Conservation (phyloP, 2,888 invertebrate genomes). For the Phytoseiulus persimilis region DNA sequence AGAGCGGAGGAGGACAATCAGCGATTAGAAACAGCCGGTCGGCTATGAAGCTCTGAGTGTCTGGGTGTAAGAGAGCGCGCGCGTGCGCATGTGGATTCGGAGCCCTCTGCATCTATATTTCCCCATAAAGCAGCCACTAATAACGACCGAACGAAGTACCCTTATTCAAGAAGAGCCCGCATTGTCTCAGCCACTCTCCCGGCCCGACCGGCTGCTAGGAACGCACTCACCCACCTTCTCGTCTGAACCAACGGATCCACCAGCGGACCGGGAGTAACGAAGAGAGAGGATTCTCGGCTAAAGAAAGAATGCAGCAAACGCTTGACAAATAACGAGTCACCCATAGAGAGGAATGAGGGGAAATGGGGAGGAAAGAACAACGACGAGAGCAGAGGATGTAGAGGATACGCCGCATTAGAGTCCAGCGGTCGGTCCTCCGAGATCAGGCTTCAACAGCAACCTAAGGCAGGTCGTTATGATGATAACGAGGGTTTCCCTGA, state of each 20-base stretch:
- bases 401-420: no score
- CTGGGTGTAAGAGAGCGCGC: background rate
- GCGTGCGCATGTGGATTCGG: background rate
- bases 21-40: constrained; percentile 5
- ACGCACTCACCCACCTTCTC: background rate
- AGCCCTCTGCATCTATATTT: background rate
- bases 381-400: background rate
- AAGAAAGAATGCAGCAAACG: background rate
- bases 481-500: no score
- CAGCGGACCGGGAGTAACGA: background rate
- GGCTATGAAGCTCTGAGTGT: background rate
- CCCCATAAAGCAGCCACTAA: background rate
- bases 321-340: background rate
- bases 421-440: no score
- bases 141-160: background rate
- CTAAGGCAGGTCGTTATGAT: no score
- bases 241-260: background rate
- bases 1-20: background rate
- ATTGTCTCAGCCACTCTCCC: background rate
- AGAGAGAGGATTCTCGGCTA: background rate
- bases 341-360: background rate
- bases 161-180: background rate
- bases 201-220: background rate
- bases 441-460: no score
- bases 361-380: background rate